These are phyloP conservation scores for Falco cherrug DNA, from an alignment of 2,797 vertebrate genomes.

Conservation along the genomic window DNA sequence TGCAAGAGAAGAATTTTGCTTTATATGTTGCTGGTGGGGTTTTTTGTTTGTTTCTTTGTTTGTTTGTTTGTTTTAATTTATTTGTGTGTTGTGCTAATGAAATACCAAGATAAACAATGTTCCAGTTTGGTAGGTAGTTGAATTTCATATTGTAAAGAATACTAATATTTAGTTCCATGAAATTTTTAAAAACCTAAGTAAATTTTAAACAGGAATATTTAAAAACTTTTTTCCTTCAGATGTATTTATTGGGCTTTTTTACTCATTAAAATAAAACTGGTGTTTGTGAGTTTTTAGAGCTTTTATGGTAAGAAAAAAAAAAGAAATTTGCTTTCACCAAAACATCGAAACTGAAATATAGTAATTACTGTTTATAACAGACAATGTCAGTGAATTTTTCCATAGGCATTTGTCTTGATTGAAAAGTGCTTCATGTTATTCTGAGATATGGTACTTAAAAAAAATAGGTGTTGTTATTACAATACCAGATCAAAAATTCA, in stretches of 20 bases:
- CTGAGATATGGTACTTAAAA: background rate
- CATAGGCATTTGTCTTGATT: background rate
- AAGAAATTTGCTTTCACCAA: background rate
- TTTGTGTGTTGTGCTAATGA: background rate
- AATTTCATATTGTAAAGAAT: background rate
- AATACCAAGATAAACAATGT: background rate
- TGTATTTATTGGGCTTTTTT: background rate
- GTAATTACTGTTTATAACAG: background rate
- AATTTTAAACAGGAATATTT: background rate
- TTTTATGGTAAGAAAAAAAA: background rate
- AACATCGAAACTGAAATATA: background rate
- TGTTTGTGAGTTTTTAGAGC: background rate
- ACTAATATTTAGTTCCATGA: background rate
- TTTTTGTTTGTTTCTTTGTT: background rate
- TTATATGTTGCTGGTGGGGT: background rate
- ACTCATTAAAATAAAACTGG: background rate
- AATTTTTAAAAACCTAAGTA: background rate
- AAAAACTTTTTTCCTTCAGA: background rate
- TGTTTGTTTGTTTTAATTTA: background rate
- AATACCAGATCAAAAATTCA: background rate
- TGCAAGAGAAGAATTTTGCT: background rate
- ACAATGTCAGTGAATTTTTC: background rate
- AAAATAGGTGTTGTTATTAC: background rate
- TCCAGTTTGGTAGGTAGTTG: background rate
- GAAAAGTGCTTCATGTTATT: background rate